Conservation (phyloP, 2,888 invertebrate species). For the Chironomus riparius region DNA sequence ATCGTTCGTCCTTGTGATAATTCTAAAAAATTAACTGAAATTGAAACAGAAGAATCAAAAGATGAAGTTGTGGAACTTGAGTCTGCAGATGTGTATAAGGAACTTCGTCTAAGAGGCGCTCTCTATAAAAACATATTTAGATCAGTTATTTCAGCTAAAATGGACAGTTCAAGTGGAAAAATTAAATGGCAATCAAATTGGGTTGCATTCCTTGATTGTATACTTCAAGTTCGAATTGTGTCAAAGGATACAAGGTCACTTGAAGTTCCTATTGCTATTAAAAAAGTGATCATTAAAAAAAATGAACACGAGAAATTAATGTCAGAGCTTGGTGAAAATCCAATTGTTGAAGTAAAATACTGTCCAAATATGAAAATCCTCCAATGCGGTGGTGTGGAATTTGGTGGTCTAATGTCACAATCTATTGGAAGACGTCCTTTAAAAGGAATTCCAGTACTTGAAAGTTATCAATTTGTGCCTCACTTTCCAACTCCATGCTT, state of each 20-base stretch:
- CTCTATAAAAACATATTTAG: constrained; percentile 46
- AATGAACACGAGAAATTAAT: constrained; percentile 48
- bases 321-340: constrained; percentile 36
- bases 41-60: constrained; percentile 31
- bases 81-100: constrained; percentile 59
- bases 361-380: constrained; percentile 35
- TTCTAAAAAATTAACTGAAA: neutral
- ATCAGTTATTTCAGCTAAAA: constrained; percentile 35
- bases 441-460: constrained; percentile 65
- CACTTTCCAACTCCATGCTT: constrained; percentile 42
- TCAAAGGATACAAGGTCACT: constrained; percentile 59
- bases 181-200: constrained; percentile 70
- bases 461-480: constrained; percentile 64
- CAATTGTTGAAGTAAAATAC: constrained; percentile 36
- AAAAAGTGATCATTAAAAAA: constrained; percentile 59
- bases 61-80: constrained; percentile 40
- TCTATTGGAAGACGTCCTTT: constrained; percentile 60
- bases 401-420: constrained; percentile 66
- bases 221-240: constrained; percentile 74
- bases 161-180: constrained; percentile 38
- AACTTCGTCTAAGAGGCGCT: constrained; percentile 61
- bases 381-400: constrained; percentile 65
- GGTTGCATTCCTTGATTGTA: constrained; percentile 80
- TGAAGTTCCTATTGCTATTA: constrained; percentile 65
- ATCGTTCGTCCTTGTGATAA: constrained; percentile 51